phyloP scores from a whole-genome alignment of 2,888 invertebrate species.

The Amblyjoppa proteus region DNA sequence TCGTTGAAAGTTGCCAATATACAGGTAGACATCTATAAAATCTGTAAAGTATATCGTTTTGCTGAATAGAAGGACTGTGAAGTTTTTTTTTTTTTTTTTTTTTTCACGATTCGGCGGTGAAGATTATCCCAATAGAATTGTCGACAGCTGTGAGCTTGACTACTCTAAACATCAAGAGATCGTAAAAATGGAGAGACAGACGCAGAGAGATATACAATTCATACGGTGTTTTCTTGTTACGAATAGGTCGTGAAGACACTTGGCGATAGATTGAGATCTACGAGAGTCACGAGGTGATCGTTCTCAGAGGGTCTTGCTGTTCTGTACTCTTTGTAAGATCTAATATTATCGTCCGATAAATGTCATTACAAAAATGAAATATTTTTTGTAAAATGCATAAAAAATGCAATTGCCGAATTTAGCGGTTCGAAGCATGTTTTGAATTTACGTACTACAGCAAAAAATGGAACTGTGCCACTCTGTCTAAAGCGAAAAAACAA shows the following conservation, averaged over 20 bases:
- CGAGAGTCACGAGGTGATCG: constrained; percentile 15
- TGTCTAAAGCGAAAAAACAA: not conserved
- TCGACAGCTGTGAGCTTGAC: constrained; percentile 35
- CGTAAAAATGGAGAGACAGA: constrained; percentile 19
- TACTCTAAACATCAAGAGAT: constrained; percentile 60
- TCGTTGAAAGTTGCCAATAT: not conserved
- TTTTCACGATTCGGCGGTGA: not conserved
- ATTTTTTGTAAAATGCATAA: not conserved
- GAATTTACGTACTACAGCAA: too few species aligned
- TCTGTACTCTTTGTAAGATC: not conserved
- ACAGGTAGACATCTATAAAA: not conserved
- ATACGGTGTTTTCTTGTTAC: constrained; percentile 1
- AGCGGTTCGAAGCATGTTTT: not conserved
- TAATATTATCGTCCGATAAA: not conserved
- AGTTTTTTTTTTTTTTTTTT: too few species aligned
- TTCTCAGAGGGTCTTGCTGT: constrained; percentile 1
- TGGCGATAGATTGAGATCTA: constrained; percentile 18
- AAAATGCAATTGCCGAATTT: not conserved
- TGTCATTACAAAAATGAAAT: not conserved
- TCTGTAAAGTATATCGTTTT: not conserved
- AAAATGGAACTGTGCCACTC: too few species aligned
- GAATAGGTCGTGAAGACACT: constrained; percentile 21
- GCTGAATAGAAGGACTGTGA: not conserved
- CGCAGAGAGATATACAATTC: constrained; percentile 21
- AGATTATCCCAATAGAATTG: constrained; percentile 1